Conservation (phyloP, 2,888 invertebrate species). For the Orthosia gothica region DNA sequence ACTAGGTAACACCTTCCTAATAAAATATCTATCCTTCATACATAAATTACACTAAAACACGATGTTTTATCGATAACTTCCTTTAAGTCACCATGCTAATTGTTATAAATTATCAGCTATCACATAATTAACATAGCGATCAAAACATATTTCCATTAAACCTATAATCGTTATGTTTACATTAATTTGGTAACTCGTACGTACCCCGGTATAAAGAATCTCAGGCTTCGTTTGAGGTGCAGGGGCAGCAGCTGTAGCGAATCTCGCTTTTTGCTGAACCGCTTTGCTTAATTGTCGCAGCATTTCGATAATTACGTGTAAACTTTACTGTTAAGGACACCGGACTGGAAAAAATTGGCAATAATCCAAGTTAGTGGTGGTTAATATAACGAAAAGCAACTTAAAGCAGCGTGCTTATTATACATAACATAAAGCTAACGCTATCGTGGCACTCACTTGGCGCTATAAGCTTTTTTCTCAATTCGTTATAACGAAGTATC, state of each 20-base stretch:
- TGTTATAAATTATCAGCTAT: neutral
- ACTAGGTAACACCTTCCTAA: neutral
- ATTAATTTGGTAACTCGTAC: slow-evolving; percentile 57
- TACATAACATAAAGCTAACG: no score
- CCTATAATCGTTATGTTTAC: slow-evolving; percentile 5
- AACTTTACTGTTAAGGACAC: slow-evolving; percentile 6
- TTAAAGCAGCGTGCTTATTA: no score
- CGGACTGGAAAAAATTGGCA: slow-evolving; percentile 38
- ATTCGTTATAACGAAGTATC: no score
- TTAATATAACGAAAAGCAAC: no score
- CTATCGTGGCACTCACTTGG: no score
- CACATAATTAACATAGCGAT: neutral
- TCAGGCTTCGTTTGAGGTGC: slow-evolving; percentile 93
- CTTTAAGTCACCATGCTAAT: neutral
- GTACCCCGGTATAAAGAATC: slow-evolving; percentile 94
- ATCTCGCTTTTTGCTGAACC: slow-evolving; percentile 86
- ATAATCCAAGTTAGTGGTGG: slow-evolving; percentile 50
- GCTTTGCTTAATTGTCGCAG: slow-evolving; percentile 74
- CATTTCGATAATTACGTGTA: slow-evolving; percentile 47
- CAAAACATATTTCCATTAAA: neutral
- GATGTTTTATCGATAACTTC: neutral
- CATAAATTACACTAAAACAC: neutral
- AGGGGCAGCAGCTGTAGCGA: slow-evolving; percentile 92
- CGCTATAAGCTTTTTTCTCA: no score
- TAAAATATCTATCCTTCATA: neutral